Evolutionary conservation across 1,140 invertebrate genomes (phyloP), one percentile per base, ranked within the genome.

Genomic region (Lepidurus packardi): DNA sequence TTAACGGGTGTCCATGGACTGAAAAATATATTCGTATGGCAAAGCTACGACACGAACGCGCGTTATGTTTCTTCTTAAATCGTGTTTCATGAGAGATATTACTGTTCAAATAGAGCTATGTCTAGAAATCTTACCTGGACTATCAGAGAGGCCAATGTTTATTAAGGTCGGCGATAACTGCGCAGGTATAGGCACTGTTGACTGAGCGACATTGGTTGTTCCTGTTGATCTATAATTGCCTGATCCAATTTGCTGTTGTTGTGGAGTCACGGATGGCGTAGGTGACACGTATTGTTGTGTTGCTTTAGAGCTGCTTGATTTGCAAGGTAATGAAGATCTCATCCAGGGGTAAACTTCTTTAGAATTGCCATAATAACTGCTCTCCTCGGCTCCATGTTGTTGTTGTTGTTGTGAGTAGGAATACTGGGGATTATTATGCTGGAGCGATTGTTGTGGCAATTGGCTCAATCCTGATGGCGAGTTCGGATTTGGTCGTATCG

Each of bases 331-430:
- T 1, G 53, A 65, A 13, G 53, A 65, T 65, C 53, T 9, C 53
- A 65, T 65, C 53, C 53, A 65, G 21, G 53, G 53, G 13, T 65
- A 65, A 21, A 65, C 53, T 65, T 65, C 53, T 16, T 65, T 47
- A 47, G 10, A n/a, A 65, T 21, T 21, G 21, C 53, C 53, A 3
- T 65, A 65, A 16, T 65, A 65, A 16, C 53, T 21, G 21, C 13
- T 65, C 9, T 65, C 53, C 21, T 65, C 53, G 13, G 53, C 53
- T n/a, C 53, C 16, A 65, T 21, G 21, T 16, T 65, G 53, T 65
- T 65, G 53, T 65, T 65, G 53, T 65, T 65, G 53, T 65, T 65
- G 53, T 7, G 53, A 1, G n/a, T 65, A 65, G 1, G 53, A 9
- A 65, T 65, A 65, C 53, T 65, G 53, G 6, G 53, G 53, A 65